These are phyloP conservation scores for Diabrotica virgifera DNA, from an alignment of 1,140 invertebrate species.

Conservation along the genomic window DNA sequence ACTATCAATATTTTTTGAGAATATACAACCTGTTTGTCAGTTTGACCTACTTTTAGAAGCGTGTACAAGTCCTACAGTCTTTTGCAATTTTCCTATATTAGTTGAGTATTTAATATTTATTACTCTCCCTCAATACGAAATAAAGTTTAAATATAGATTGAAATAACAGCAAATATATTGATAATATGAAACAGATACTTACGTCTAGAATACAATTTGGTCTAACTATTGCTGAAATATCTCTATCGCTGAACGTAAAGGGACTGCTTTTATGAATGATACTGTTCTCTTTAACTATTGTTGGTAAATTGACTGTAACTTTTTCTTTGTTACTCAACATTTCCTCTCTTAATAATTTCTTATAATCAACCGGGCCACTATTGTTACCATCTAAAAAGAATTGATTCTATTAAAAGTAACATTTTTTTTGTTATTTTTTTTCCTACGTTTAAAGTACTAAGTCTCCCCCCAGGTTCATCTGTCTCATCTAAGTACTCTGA, in stretches of 20 bases:
- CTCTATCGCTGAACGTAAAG: conserved; percentile 45
- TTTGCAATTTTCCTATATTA: no score
- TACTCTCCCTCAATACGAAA: not conserved
- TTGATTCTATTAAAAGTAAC: not conserved
- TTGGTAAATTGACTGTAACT: conserved; percentile 44
- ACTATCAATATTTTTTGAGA: no score
- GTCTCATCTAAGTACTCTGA: no score
- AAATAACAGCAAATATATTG: no score
- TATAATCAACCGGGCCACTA: conserved; percentile 39
- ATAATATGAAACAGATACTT: conserved; percentile 18
- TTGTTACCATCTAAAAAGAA: conserved; percentile 30
- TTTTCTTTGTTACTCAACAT: conserved; percentile 30
- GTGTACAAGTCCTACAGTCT: no score
- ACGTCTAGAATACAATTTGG: conserved; percentile 44
- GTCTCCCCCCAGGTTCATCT: no score
- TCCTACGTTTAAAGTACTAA: no score
- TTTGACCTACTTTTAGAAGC: no score
- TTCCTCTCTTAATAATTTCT: conserved; percentile 38
- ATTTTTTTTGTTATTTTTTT: not conserved
- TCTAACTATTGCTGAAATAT: conserved; percentile 46
- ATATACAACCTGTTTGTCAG: no score
- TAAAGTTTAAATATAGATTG: not conserved
- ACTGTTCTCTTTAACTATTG: conserved; percentile 45
- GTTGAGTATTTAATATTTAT: no score
- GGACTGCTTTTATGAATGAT: conserved; percentile 45